Evolutionary conservation across 2,113 vertebrate species (phyloP), one percentile per base, ranked within the genome.

Genomic region (Salvator merianae): DNA sequence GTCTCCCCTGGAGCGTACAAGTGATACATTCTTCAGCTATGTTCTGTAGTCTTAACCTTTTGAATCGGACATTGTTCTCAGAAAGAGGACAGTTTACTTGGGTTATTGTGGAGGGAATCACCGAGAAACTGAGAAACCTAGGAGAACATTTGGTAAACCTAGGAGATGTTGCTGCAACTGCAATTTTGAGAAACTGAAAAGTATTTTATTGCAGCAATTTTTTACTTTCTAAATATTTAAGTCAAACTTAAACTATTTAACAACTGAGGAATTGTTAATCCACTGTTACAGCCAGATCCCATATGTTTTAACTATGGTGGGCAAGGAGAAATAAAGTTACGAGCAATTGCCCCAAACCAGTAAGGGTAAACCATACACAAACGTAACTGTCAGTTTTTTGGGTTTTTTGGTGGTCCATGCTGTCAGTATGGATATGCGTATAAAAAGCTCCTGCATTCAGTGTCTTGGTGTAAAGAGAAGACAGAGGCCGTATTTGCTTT

Each of bases 211-310:
- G 91, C 93, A 94, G 93, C 95, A 94, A 89, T 90, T 94, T 92
- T 90, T 95, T 95, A 94, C 90, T 92, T 96, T 95, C 95, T 91
- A 94, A 84, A 93, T 94, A 93, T 95, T 95, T 94, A 94, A 95
- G 87, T 95, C 88, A 94, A 90, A 96, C 95, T 95, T 94, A 95
- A 92, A 91, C 87, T 47, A 3, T 93, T 93, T 95, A 95, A 95
- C 87, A 81, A 94, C 89, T 92, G 93, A 93, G 92, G 86, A 94
- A 95, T 91, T 93, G 12, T 91, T 93, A 94, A 94, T 92, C 91
- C 88, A 92, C 3, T 50, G 78, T 91, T 90, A 84, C 69, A 93
- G 10, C 85, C 94, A 94, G 94, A 91, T 88, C 70, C 77, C 91
- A 91, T 72, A 94, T 94, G 87, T 83, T 71, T 26, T 38, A 88